Conservation (phyloP, 2,113 vertebrate species). For the Drymodes brunneopygia region DNA sequence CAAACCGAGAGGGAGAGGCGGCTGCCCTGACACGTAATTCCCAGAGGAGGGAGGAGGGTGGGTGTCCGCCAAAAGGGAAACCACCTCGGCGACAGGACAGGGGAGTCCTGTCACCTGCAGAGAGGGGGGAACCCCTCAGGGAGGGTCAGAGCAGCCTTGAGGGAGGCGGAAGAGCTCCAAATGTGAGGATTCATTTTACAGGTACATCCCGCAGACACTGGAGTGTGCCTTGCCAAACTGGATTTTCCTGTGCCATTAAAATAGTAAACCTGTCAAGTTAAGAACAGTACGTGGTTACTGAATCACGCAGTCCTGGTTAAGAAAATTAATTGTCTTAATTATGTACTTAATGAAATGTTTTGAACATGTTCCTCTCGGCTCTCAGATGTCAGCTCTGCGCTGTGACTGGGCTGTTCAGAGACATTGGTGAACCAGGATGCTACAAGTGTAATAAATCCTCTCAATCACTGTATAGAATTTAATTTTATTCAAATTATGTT, state of each 20-base stretch:
- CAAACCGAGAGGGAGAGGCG: neutral
- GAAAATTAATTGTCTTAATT: neutral
- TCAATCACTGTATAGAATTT: neutral
- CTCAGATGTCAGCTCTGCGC: neutral
- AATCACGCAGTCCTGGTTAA: neutral
- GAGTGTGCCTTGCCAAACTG: neutral
- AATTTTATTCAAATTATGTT: neutral
- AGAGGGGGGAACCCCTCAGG: neutral
- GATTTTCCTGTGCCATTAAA: neutral
- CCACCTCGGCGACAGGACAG: rapidly evolving
- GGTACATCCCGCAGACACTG: neutral
- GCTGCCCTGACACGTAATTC: neutral
- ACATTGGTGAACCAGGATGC: neutral
- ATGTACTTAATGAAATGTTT: neutral
- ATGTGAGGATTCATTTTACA: neutral
- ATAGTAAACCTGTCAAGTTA: neutral
- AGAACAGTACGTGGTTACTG: neutral
- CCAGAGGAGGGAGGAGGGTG: neutral
- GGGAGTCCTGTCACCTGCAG: neutral
- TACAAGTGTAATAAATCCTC: neutral
- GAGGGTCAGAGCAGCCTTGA: neutral
- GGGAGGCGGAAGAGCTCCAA: neutral
- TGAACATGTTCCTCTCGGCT: neutral
- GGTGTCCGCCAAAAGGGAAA: rapidly evolving
- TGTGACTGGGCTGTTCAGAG: neutral